Evolutionary conservation across 2,888 invertebrate species (phyloP).

Genomic region (Craniophora ligustri): DNA sequence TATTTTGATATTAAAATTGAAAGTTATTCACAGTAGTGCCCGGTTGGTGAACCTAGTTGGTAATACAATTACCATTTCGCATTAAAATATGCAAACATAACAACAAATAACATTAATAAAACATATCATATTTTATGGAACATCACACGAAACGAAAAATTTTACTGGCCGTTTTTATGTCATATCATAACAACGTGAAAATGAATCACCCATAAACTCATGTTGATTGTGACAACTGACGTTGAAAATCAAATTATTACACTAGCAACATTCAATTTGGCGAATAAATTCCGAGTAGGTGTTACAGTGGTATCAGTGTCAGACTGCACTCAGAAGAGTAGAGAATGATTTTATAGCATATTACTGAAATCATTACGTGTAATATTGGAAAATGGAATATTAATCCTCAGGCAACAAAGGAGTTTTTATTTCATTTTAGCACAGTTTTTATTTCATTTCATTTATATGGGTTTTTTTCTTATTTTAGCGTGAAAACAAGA

Average conservation of each 20-base stretch:
- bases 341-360: slow-evolving; percentile 12
- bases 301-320: slow-evolving; percentile 18
- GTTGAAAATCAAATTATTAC: slow-evolving; percentile 33
- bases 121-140: background rate
- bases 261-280: slow-evolving; percentile 35
- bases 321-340: slow-evolving; percentile 7
- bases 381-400: too few species aligned
- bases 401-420: too few species aligned
- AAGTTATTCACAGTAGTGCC: too few species aligned
- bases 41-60: too few species aligned
- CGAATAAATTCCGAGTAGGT: slow-evolving; percentile 32
- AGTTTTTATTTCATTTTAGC: too few species aligned
- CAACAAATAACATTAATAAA: background rate
- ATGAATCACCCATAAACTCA: slow-evolving; percentile 36
- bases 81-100: too few species aligned
- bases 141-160: slow-evolving; percentile 16
- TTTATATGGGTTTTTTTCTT: too few species aligned
- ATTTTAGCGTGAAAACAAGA: too few species aligned
- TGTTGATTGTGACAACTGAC: slow-evolving; percentile 28
- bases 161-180: slow-evolving; percentile 30
- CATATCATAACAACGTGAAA: slow-evolving; percentile 25
- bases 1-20: too few species aligned
- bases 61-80: too few species aligned
- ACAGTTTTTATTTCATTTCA: too few species aligned
- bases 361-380: too few species aligned